These are phyloP conservation scores for Ceratothoa steindachneri DNA, from an alignment of 2,888 invertebrate genomes.

Conservation along the genomic window DNA sequence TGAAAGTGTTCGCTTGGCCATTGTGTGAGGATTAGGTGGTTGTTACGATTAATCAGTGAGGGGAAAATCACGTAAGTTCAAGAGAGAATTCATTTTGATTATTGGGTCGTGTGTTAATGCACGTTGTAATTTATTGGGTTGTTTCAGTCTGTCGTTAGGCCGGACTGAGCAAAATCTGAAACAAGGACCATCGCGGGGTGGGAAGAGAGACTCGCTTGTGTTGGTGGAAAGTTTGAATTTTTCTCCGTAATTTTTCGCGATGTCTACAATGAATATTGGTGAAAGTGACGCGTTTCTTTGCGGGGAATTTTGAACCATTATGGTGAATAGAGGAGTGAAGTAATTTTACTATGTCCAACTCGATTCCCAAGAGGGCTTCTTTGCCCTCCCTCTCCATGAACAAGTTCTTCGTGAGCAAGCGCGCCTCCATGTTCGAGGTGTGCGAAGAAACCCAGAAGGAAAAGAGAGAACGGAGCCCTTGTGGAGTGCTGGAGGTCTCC, in stretches of 20 bases:
- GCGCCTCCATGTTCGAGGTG: slow-evolving; percentile 45
- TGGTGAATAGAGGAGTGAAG: not conserved
- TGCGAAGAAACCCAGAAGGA: slow-evolving; percentile 33
- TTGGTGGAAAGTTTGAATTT: too few relatives aligned
- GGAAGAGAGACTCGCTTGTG: too few relatives aligned
- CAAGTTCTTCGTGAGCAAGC: slow-evolving; percentile 44
- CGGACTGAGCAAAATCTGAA: too few relatives aligned
- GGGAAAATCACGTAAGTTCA: not conserved
- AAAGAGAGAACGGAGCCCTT: slow-evolving; percentile 42
- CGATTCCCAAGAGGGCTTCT: slow-evolving; percentile 25
- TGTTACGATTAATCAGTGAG: not conserved
- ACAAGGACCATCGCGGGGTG: too few relatives aligned
- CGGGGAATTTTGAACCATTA: not conserved
- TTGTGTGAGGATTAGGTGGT: too few relatives aligned
- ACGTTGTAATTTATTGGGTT: not conserved
- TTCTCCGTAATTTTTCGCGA: too few relatives aligned
- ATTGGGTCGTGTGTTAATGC: not conserved
- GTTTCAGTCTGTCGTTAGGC: too few relatives aligned
- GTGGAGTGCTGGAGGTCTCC: slow-evolving; percentile 36
- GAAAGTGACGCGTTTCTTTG: not conserved
- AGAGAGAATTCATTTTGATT: not conserved
- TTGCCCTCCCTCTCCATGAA: slow-evolving; percentile 35
- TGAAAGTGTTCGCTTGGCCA: too few relatives aligned
- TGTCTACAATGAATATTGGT: too few relatives aligned
- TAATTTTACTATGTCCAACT: not conserved